phyloP scores from a whole-genome alignment of 2,888 invertebrate genomes.

The Asteroscopus sphinx region DNA sequence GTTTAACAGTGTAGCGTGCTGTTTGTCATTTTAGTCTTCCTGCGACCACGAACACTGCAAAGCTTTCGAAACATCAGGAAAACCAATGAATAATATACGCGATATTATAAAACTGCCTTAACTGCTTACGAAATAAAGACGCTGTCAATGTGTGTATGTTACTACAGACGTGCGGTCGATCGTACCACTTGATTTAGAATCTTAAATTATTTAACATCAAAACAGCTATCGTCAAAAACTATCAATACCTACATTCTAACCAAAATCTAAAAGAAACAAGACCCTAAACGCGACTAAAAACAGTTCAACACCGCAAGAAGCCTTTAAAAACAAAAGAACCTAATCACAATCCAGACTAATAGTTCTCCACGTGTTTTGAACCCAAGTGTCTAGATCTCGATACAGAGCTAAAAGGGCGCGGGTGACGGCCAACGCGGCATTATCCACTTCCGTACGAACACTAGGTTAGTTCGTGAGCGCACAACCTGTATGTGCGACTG shows the following conservation, averaged over 20 bases:
- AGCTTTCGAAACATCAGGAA: too few species aligned
- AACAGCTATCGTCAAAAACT: not conserved
- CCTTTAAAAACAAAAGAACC: constrained; percentile 43
- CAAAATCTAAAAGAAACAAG: not conserved
- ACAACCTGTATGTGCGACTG: constrained; percentile 86
- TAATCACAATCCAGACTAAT: constrained; percentile 56
- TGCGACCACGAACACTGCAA: too few species aligned
- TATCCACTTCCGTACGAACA: constrained; percentile 85
- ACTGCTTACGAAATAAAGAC: too few species aligned
- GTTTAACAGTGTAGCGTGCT: too few species aligned
- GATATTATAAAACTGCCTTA: too few species aligned
- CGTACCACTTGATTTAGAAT: too few species aligned
- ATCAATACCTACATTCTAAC: not conserved
- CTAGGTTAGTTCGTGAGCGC: constrained; percentile 86
- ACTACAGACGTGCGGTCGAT: too few species aligned
- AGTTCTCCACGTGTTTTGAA: constrained; percentile 62
- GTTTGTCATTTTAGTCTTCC: too few species aligned
- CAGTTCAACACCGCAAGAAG: constrained; percentile 5
- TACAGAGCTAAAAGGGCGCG: constrained; percentile 82
- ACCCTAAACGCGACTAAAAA: constrained; percentile 25
- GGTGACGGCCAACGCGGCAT: constrained; percentile 83
- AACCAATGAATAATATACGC: too few species aligned
- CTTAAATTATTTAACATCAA: too few species aligned
- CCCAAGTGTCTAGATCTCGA: constrained; percentile 73
- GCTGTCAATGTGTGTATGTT: too few species aligned